Base-by-base conservation (phyloP, 2,797 vertebrate genomes). In the Chiloscyllium punctatum region DNA sequence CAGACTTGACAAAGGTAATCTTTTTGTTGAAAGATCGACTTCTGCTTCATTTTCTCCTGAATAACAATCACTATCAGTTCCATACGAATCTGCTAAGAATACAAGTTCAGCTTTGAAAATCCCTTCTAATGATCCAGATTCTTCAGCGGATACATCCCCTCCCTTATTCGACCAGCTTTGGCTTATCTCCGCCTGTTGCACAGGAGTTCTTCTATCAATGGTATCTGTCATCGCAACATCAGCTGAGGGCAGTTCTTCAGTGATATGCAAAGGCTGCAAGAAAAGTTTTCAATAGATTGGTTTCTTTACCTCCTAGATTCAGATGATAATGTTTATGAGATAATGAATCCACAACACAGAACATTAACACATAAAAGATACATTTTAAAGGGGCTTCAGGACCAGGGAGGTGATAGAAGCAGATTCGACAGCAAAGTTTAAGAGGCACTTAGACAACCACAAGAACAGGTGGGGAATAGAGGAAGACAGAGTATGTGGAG, bases 101-200 rank as follows among this genome's bases (percentile, higher is more conserved):
- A 99, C 98, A 96, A 97, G 98, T 96, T 99, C 98, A 1, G 98
- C 98, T 97, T 98, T 98, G 96, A 98, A 98, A 96, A 98, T 96
- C 77, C 98, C 97, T 95, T 97, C 96, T 92, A 98, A 97, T 57
- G 98, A 97, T 98, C 98, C 98, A 96, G 96, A 96, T 96, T 97
- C 96, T 96, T 96, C 95, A 96, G 96, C 37, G n/a, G 94, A 21
- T 5, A 33, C 71, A 95, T 33, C 3, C 16, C 3, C 42, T 51
- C 71, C 42, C 27, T 95, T 21, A 72, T 48, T 95, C 5, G 53
- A 77, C 69, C 94, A 77, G 7, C 42, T 42, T 69, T 69, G 94
- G 25, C 48, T 53, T 48, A 84, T 84, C 21, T 84, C 42, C 42
- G 0, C 8, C 18, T 84, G 82, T 25, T 25, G 82, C 42, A 21